Percentiles rank a stretch among this genome's conserved stretches.
Evolutionary conservation across 2,888 invertebrate species (phyloP).

Genomic region (Neoitamus cyanurus): DNA sequence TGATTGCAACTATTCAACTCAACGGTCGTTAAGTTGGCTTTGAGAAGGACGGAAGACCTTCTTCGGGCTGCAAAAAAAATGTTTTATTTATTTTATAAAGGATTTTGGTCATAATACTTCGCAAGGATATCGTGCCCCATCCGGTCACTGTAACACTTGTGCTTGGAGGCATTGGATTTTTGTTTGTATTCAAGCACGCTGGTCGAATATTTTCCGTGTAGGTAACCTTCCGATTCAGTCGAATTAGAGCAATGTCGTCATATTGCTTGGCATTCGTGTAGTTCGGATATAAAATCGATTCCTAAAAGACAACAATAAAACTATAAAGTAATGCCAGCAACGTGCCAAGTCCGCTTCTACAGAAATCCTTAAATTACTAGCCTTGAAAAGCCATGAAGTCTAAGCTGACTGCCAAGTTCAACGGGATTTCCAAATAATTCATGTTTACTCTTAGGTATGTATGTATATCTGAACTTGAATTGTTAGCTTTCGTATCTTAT

Average conservation of each 20-base stretch:
- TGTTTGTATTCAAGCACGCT: constrained; percentile 55
- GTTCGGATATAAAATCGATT: constrained; percentile 49
- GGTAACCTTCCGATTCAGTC: constrained; percentile 48
- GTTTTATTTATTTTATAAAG: not conserved
- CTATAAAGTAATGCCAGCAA: not conserved
- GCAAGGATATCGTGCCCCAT: constrained; percentile 53
- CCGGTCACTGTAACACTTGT: constrained; percentile 54
- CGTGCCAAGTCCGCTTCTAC: not conserved
- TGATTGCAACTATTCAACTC: constrained; percentile 51
- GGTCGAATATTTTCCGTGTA: constrained; percentile 52
- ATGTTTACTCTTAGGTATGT: too few relatives aligned
- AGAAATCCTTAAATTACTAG: not conserved
- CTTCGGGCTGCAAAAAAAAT: constrained; percentile 50
- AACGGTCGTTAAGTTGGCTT: constrained; percentile 54
- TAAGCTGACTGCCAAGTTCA: too few relatives aligned
- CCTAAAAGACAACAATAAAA: constrained; percentile 23
- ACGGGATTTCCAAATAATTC: too few relatives aligned
- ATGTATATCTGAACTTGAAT: too few relatives aligned
- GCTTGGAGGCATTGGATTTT: constrained; percentile 43
- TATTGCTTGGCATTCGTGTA: constrained; percentile 47
- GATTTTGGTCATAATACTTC: not conserved
- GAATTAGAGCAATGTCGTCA: constrained; percentile 57
- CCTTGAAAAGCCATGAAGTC: too few relatives aligned
- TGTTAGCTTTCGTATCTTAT: too few relatives aligned
- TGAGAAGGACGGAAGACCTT: constrained; percentile 52